These are phyloP conservation scores for Saccostrea echinata DNA, from an alignment of 1,140 invertebrate genomes.

Conservation along the genomic window DNA sequence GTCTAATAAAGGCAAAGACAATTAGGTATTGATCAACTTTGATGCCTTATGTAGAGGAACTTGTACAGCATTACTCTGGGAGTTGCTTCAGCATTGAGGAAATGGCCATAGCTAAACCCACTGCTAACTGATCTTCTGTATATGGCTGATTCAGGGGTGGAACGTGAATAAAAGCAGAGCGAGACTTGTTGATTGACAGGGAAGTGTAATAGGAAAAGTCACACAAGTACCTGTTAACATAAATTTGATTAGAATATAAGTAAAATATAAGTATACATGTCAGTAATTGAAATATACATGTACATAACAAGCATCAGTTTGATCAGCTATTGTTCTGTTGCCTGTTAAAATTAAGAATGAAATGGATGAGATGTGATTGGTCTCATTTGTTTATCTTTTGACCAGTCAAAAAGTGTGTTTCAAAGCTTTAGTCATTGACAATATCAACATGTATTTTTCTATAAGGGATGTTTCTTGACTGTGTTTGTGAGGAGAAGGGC, in stretches of 20 bases:
- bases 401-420: no score
- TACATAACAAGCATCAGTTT: no score
- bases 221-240: slow-evolving; percentile 80
- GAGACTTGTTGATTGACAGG: slow-evolving; percentile 77
- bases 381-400: no score
- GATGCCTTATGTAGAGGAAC: not conserved
- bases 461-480: no score
- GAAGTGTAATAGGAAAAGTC: slow-evolving; percentile 82
- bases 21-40: not conserved
- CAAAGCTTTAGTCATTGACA: no score
- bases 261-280: not conserved
- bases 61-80: not conserved
- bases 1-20: not conserved
- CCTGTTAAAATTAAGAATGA: no score
- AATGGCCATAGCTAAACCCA: slow-evolving; percentile 71
- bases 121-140: slow-evolving; percentile 71
- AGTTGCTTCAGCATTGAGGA: slow-evolving; percentile 72
- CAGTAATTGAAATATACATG: no score
- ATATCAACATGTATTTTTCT: no score
- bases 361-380: no score
- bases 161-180: slow-evolving; percentile 82
- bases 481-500: no score
- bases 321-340: no score
- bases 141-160: slow-evolving; percentile 80
- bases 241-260: not conserved